Conservation (phyloP, 2,797 vertebrate genomes). For the Platalea minor region DNA sequence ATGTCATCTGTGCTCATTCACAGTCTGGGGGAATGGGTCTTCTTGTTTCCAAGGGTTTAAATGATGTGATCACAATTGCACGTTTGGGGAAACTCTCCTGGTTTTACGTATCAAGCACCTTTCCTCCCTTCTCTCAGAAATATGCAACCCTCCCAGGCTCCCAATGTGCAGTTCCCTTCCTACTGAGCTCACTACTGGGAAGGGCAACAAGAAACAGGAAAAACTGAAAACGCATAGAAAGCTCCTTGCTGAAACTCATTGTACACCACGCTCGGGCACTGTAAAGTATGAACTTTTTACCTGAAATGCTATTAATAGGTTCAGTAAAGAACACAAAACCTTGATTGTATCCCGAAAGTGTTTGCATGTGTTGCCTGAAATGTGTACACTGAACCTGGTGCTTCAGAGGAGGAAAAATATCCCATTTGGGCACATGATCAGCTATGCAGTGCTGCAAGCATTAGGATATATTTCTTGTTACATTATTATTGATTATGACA, state of each 20-base stretch:
- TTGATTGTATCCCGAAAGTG: neutral
- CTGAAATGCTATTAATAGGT: neutral
- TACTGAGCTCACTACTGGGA: neutral
- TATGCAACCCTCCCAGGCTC: fast-evolving
- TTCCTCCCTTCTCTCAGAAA: neutral
- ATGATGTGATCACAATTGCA: neutral
- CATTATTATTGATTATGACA: neutral
- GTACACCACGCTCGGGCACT: neutral
- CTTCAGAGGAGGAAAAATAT: neutral
- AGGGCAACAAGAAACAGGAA: neutral
- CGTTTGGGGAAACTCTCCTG: neutral
- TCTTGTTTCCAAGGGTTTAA: neutral
- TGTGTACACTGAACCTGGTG: neutral
- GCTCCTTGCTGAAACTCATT: neutral
- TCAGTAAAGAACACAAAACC: neutral
- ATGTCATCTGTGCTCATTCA: neutral
- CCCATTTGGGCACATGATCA: neutral
- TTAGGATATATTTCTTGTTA: neutral
- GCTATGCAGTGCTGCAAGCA: neutral
- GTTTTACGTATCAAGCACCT: neutral
- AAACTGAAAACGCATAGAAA: neutral
- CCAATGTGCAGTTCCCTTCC: neutral
- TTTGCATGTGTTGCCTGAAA: neutral
- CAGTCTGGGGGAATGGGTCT: neutral
- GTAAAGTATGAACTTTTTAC: neutral